Percentiles rank a stretch among this genome's conserved stretches.
These are phyloP conservation scores for Dryas iulia DNA, from an alignment of 1,140 invertebrate species.

Conservation along the genomic window DNA sequence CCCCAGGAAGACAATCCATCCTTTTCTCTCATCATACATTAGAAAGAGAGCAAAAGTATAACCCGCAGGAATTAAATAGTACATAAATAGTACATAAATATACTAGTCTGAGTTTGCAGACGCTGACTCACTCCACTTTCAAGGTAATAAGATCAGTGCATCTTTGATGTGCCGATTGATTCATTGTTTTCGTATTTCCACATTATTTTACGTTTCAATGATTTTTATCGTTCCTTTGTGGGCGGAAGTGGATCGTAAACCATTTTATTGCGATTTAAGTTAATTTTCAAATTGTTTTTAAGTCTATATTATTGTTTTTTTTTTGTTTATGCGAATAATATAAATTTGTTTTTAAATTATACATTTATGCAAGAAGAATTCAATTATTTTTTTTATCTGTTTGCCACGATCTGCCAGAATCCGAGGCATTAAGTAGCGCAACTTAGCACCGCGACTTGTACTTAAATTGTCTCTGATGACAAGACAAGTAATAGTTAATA, in stretches of 20 bases:
- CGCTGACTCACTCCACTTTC: conserved; percentile 34
- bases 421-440: too few species aligned
- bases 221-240: background rate
- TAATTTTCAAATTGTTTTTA: background rate
- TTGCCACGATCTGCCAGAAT: too few species aligned
- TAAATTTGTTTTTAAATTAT: too few species aligned
- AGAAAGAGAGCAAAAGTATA: conserved; percentile 11
- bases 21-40: background rate
- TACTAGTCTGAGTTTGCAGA: conserved; percentile 29
- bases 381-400: too few species aligned
- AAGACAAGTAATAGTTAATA: too few species aligned
- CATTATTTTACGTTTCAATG: conserved; percentile 1
- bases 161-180: conserved; percentile 15
- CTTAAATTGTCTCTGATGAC: too few species aligned
- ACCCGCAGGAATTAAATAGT: conserved; percentile 8
- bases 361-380: too few species aligned
- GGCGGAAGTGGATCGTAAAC: background rate
- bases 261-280: background rate
- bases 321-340: too few species aligned
- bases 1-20: background rate
- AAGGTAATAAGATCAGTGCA: conserved; percentile 22
- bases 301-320: background rate
- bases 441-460: too few species aligned
- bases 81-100: conserved; percentile 13
- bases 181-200: background rate